phyloP scores from a whole-genome alignment of 2,888 invertebrate species.

The Charanyca ferruginea region DNA sequence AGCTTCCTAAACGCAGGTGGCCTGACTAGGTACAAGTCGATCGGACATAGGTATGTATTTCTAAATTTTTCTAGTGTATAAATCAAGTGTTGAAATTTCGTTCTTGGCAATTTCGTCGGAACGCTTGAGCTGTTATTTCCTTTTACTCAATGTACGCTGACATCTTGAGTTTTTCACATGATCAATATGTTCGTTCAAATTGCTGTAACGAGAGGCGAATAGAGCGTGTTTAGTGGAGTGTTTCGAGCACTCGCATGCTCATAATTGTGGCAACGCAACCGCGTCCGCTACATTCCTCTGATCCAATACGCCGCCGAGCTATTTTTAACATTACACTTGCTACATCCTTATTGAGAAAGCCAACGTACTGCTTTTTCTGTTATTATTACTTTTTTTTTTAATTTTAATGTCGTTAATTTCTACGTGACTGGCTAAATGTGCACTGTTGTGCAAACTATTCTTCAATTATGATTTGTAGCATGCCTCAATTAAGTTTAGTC shows the following conservation, averaged over 20 bases:
- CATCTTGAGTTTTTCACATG: slow-evolving; percentile 74
- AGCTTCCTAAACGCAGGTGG: slow-evolving; percentile 96
- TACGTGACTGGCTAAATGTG: slow-evolving; percentile 35
- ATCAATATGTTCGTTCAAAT: slow-evolving; percentile 74
- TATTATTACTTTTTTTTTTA: slow-evolving; percentile 18
- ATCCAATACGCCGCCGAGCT: slow-evolving; percentile 73
- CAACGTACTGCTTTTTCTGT: slow-evolving; percentile 47
- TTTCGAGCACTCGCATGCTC: slow-evolving; percentile 82
- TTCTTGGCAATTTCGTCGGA: slow-evolving; percentile 70
- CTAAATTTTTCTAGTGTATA: slow-evolving; percentile 68
- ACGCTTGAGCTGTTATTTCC: slow-evolving; percentile 76
- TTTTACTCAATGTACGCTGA: slow-evolving; percentile 72
- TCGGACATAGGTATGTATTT: slow-evolving; percentile 91
- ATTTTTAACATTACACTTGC: slow-evolving; percentile 68
- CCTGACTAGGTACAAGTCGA: slow-evolving; percentile 94
- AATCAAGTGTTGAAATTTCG: slow-evolving; percentile 66
- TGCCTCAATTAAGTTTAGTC: slow-evolving; percentile 21
- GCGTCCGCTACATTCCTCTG: slow-evolving; percentile 84
- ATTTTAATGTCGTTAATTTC: slow-evolving; percentile 33
- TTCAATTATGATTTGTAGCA: slow-evolving; percentile 36
- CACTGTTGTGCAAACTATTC: slow-evolving; percentile 25
- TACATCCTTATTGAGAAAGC: slow-evolving; percentile 64
- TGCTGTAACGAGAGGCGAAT: slow-evolving; percentile 77
- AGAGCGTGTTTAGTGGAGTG: slow-evolving; percentile 82
- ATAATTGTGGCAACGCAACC: slow-evolving; percentile 84